A percentile compares a stretch with the other conserved stretches of the same genome.
Conservation (phyloP, 2,888 invertebrate genomes). For the Stenolophus ochropezus region DNA sequence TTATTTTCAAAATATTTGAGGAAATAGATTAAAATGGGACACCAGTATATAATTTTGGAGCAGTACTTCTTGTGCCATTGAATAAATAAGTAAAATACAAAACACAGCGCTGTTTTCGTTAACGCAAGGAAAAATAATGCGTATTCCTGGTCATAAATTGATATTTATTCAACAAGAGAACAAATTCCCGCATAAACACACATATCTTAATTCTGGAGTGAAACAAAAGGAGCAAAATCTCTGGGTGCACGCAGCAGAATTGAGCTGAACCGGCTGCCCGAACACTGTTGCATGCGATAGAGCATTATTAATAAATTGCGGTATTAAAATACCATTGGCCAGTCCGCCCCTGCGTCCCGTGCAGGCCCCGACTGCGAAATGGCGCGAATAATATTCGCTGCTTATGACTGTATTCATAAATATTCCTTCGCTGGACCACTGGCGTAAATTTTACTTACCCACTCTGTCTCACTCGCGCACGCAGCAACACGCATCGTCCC, state of each 20-base stretch:
- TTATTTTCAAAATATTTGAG: too few species aligned
- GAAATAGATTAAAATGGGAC: too few species aligned
- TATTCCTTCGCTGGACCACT: slow-evolving; percentile 53
- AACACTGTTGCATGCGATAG: slow-evolving; percentile 69
- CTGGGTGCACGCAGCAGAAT: slow-evolving; percentile 30
- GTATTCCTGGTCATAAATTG: slow-evolving; percentile 5
- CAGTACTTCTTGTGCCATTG: too few species aligned
- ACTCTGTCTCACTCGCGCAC: background rate
- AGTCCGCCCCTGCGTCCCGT: background rate
- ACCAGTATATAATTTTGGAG: too few species aligned
- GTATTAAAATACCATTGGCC: slow-evolving; percentile 71
- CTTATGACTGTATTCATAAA: slow-evolving; percentile 60
- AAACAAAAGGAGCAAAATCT: slow-evolving; percentile 41
- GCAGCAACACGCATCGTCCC: too few species aligned
- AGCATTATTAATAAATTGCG: slow-evolving; percentile 71
- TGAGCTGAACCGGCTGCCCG: slow-evolving; percentile 49
- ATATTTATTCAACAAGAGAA: slow-evolving; percentile 41
- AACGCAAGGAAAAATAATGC: background rate
- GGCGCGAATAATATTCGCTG: slow-evolving; percentile 58
- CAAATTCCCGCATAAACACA: slow-evolving; percentile 42
- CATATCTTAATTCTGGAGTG: slow-evolving; percentile 39
- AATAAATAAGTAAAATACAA: too few species aligned
- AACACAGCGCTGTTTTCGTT: too few species aligned
- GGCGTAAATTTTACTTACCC: slow-evolving; percentile 53
- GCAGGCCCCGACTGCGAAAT: slow-evolving; percentile 43